Percentiles rank a stretch among this genome's conserved stretches.
phyloP scores from a whole-genome alignment of 2,797 vertebrate species.

The Myripristis murdjan region DNA sequence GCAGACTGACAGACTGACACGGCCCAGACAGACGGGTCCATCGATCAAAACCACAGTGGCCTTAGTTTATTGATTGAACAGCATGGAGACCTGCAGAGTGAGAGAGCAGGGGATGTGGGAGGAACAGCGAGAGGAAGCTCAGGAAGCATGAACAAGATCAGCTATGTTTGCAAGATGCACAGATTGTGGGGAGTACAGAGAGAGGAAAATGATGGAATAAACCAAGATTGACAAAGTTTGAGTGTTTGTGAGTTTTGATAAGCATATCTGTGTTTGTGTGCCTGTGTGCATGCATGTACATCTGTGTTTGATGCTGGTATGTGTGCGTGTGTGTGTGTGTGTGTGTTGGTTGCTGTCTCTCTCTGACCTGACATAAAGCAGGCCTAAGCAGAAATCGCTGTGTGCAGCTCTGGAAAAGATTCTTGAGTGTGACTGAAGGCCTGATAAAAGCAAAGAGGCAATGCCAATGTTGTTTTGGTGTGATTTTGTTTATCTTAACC shows the following conservation, averaged over 20 bases:
- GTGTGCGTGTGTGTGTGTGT: neutral
- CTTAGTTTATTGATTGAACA: slow-evolving; percentile 75
- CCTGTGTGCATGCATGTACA: neutral
- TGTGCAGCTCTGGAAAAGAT: slow-evolving; percentile 16
- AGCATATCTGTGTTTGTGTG: neutral
- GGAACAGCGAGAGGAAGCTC: slow-evolving; percentile 25
- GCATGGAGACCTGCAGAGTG: slow-evolving; percentile 44
- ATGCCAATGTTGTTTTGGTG: slow-evolving; percentile 5
- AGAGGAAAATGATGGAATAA: neutral
- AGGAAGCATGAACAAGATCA: slow-evolving; percentile 8
- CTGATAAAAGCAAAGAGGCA: slow-evolving; percentile 22
- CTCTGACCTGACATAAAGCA: slow-evolving; percentile 26
- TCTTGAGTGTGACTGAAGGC: slow-evolving; percentile 22
- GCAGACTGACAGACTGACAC: slow-evolving; percentile 54
- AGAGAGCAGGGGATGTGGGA: slow-evolving; percentile 33
- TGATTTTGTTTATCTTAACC: slow-evolving; percentile 12
- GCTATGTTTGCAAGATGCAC: too few species aligned
- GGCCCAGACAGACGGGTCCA: slow-evolving; percentile 60
- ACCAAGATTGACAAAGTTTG: too few species aligned
- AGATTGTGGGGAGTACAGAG: too few species aligned
- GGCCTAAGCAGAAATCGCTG: slow-evolving; percentile 36
- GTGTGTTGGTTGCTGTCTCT: slow-evolving; percentile 13
- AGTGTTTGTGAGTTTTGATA: too few species aligned
- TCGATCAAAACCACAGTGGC: slow-evolving; percentile 74
- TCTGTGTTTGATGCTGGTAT: neutral